Conservation (phyloP, 2,888 invertebrate species). For the Keiferia lycopersicella region DNA sequence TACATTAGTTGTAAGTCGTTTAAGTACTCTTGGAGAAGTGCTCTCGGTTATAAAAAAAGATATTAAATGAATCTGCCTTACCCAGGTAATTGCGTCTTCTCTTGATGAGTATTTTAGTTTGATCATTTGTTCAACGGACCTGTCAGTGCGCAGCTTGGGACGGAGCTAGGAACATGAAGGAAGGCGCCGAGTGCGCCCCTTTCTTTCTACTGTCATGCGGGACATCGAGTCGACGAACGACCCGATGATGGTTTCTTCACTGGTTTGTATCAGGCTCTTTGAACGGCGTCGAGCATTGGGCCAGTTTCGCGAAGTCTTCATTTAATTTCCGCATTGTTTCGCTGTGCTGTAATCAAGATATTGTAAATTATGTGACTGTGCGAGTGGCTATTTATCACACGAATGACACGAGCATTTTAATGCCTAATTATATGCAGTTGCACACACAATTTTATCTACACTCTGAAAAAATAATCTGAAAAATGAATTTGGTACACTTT, state of each 20-base stretch:
- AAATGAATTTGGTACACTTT: too few species aligned
- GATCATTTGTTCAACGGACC: background rate
- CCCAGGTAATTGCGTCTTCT: background rate
- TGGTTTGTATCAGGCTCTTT: conserved; percentile 24
- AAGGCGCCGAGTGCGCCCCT: conserved; percentile 1
- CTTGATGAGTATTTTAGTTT: background rate
- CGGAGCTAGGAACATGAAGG: background rate
- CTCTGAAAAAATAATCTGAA: too few species aligned
- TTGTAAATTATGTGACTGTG: too few species aligned
- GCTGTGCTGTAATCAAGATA: conserved; percentile 55
- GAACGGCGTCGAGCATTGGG: conserved; percentile 43
- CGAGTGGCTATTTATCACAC: too few species aligned
- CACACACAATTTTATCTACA: too few species aligned
- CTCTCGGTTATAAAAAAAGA: background rate
- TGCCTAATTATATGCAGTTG: too few species aligned
- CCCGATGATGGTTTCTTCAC: background rate
- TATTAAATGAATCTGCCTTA: background rate
- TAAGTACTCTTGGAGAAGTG: too few species aligned
- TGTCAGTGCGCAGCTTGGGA: background rate
- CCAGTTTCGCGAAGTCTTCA: conserved; percentile 61
- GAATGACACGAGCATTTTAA: too few species aligned
- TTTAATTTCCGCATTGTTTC: conserved; percentile 66
- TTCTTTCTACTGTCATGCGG: background rate
- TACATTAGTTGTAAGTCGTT: too few species aligned
- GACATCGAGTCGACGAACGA: too few species aligned